Conservation (phyloP, 2,113 vertebrate genomes). For the Melospiza melodia region DNA sequence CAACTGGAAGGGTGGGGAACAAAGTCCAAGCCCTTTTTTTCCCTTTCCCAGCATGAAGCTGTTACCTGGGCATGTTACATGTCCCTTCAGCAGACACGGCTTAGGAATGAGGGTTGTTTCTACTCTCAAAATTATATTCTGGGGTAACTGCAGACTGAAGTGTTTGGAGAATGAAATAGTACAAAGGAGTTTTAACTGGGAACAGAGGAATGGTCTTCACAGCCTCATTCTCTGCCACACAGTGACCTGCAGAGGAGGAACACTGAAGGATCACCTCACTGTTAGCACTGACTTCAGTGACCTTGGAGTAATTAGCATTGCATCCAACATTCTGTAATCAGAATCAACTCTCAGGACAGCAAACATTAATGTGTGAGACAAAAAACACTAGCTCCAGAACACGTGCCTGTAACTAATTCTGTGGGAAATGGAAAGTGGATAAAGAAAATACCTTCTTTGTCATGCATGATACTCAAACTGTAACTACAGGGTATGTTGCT, state of each 20-base stretch:
- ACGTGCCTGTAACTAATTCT: background rate
- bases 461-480: background rate
- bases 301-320: background rate
- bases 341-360: background rate
- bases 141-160: background rate
- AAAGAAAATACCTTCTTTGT: background rate
- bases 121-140: background rate
- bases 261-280: background rate
- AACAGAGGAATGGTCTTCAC: background rate
- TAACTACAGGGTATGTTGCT: background rate
- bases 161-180: background rate
- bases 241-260: background rate
- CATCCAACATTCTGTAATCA: background rate
- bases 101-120: background rate
- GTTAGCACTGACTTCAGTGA: background rate
- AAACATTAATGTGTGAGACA: background rate
- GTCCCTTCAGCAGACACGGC: background rate
- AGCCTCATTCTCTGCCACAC: background rate
- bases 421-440: background rate
- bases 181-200: background rate
- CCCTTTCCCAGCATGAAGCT: accelerated
- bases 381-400: background rate
- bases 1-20: background rate
- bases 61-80: background rate
- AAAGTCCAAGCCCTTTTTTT: background rate